These are phyloP conservation scores for Ashinkailepas kermadecensis DNA, from an alignment of 2,888 invertebrate genomes.

Conservation along the genomic window DNA sequence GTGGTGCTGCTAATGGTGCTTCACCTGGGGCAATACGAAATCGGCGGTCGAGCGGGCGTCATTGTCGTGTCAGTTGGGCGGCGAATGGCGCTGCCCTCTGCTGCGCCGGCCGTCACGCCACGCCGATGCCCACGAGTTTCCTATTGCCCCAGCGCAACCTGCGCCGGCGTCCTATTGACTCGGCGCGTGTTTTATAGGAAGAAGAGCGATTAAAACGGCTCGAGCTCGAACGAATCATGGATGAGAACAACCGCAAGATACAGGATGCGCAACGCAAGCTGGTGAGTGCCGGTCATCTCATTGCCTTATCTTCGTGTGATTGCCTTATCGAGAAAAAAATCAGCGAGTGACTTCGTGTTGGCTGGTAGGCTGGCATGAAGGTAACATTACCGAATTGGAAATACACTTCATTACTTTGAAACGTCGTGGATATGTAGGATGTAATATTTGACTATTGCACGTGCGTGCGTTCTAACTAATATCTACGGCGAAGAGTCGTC, in stretches of 20 bases:
- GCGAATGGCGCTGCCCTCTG: background rate
- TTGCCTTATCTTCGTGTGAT: no score
- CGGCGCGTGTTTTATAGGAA: constrained; percentile 55
- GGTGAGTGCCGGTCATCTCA: constrained; percentile 51
- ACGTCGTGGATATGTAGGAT: background rate
- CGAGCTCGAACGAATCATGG: constrained; percentile 92
- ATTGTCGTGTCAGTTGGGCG: background rate
- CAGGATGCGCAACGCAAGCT: constrained; percentile 94
- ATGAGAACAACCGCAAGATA: constrained; percentile 95
- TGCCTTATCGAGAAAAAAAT: no score
- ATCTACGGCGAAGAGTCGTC: no score
- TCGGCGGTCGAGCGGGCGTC: background rate
- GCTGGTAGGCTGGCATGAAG: no score
- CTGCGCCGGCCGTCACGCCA: no score
- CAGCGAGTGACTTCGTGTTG: no score
- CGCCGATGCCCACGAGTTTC: background rate
- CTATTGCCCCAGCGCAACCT: background rate
- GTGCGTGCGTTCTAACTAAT: background rate
- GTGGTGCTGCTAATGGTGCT: background rate
- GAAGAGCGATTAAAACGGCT: constrained; percentile 92
- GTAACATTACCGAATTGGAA: no score
- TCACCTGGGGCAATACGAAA: background rate
- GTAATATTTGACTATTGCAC: background rate
- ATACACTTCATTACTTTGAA: background rate
- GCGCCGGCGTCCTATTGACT: background rate